Conservation (phyloP, 2,888 invertebrate species). For the Caenorhabditis sp. region DNA sequence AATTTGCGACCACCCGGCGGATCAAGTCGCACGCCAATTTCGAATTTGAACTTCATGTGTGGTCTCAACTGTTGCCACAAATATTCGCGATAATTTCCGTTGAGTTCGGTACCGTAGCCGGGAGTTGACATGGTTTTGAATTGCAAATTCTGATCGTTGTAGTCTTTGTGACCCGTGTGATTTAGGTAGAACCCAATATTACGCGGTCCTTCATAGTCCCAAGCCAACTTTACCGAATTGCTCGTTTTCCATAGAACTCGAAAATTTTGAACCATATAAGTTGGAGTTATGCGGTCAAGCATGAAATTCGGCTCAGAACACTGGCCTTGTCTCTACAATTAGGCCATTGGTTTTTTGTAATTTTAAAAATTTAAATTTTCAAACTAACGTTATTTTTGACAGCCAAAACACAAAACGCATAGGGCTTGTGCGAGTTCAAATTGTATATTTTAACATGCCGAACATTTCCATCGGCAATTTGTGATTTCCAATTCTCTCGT, state of each 20-base stretch:
- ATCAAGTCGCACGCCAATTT: conserved; percentile 60
- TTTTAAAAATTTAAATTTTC: not conserved
- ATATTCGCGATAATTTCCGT: conserved; percentile 43
- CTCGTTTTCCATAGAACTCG: conserved; percentile 65
- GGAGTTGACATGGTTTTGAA: conserved; percentile 63
- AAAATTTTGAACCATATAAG: conserved; percentile 63
- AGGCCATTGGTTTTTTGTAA: no score
- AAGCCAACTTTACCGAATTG: conserved; percentile 62
- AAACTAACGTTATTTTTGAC: conserved; percentile 66
- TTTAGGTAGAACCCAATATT: conserved; percentile 66
- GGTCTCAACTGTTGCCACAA: conserved; percentile 64
- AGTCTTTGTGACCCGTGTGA: conserved; percentile 67
- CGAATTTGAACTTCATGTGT: conserved; percentile 66
- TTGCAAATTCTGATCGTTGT: conserved; percentile 61
- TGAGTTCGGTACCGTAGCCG: conserved; percentile 56
- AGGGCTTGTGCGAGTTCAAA: conserved; percentile 65
- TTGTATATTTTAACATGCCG: conserved; percentile 59
- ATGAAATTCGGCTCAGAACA: conserved; percentile 68
- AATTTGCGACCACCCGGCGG: conserved; percentile 54
- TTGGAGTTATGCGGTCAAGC: conserved; percentile 59
- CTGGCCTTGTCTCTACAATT: conserved; percentile 68
- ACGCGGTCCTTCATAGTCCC: conserved; percentile 64
- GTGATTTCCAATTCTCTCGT: conserved; percentile 58
- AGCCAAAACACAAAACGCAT: conserved; percentile 69
- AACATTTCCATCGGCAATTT: conserved; percentile 59